Conservation (phyloP, 2,113 vertebrate genomes). For the Sylvietta virens region DNA sequence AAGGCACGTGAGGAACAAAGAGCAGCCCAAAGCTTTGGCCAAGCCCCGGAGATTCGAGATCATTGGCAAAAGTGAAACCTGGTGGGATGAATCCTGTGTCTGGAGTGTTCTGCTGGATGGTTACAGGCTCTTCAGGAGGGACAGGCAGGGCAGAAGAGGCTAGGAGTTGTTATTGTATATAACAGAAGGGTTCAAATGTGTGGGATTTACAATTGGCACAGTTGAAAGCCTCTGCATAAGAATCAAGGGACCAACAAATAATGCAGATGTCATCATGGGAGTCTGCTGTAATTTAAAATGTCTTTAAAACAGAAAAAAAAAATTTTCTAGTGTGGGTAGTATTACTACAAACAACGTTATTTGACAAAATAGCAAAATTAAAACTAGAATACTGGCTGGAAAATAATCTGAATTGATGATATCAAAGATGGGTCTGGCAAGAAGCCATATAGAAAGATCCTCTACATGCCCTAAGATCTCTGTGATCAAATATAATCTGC, state of each 20-base stretch:
- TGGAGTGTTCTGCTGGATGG: no score
- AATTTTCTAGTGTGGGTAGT: neutral
- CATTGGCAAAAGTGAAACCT: neutral
- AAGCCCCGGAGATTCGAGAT: rapidly evolving
- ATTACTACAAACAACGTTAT: neutral
- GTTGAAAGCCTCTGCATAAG: neutral
- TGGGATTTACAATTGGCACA: neutral
- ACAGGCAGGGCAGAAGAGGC: neutral
- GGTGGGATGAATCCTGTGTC: no score
- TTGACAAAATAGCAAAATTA: neutral
- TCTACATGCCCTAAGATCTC: neutral
- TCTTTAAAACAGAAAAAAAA: neutral
- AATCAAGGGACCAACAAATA: neutral
- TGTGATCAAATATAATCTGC: neutral
- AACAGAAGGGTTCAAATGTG: neutral
- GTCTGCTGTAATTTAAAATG: neutral
- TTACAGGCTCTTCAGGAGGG: neutral
- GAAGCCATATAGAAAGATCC: neutral
- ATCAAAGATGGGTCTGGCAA: neutral
- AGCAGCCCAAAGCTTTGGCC: no score
- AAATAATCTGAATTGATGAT: neutral
- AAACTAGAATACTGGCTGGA: neutral
- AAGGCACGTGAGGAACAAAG: neutral
- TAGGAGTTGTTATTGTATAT: neutral
- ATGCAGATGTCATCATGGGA: neutral